phyloP scores from a whole-genome alignment of 2,113 vertebrate species.

The Mesembrinibis cayennensis region DNA sequence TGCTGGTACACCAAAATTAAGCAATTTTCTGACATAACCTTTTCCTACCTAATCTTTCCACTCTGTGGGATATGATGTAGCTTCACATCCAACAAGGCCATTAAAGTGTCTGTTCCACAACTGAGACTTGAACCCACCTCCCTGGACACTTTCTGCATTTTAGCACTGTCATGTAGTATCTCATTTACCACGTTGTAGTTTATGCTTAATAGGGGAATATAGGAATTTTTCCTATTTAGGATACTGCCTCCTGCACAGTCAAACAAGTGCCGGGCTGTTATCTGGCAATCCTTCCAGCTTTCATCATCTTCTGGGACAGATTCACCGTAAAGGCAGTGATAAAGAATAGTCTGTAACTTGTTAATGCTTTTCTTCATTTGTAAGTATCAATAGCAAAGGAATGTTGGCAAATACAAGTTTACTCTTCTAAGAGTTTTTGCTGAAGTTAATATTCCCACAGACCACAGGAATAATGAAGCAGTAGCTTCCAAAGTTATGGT shows the following conservation, averaged over 20 bases:
- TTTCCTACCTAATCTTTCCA: neutral
- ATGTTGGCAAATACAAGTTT: neutral
- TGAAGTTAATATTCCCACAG: neutral
- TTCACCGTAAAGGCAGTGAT: neutral
- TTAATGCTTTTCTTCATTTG: neutral
- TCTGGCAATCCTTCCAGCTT: conserved; percentile 9
- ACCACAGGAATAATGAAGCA: neutral
- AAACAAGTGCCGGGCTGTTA: neutral
- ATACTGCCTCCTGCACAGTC: neutral
- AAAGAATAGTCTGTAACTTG: neutral
- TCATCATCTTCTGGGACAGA: conserved; percentile 23
- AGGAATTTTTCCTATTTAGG: neutral
- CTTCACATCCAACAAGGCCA: neutral
- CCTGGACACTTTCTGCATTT: neutral
- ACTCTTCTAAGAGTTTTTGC: neutral
- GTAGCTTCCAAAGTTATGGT: neutral
- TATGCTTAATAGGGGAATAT: neutral
- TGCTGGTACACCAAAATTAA: neutral
- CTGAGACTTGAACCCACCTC: neutral
- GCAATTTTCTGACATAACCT: neutral
- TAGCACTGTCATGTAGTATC: neutral
- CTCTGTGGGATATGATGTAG: neutral
- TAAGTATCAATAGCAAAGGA: neutral
- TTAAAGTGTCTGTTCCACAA: neutral
- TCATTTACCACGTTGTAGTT: neutral